A percentile compares a stretch with the other conserved stretches of the same genome.
Conservation (phyloP, 2,888 invertebrate genomes). For the Heliconius hortense region DNA sequence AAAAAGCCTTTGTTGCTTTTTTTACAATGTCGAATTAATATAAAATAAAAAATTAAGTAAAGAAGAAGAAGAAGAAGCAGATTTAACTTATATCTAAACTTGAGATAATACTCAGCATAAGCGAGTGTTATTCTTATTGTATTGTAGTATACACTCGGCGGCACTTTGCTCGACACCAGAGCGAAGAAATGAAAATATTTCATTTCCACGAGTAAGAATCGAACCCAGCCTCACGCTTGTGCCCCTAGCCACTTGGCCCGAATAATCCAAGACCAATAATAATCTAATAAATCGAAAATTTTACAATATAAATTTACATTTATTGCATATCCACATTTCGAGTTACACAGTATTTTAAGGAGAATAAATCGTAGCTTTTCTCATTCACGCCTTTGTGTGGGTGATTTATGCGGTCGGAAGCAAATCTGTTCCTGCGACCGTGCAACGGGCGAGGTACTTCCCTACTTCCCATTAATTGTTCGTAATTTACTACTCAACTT, state of each 20-base stretch:
- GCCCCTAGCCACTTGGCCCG: too few relatives aligned
- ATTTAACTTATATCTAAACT: too few relatives aligned
- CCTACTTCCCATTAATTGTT: constrained; percentile 25
- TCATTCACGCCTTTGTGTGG: constrained; percentile 41
- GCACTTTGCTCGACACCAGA: not conserved
- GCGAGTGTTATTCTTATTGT: too few relatives aligned
- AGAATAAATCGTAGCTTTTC: constrained; percentile 43
- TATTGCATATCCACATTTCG: constrained; percentile 23
- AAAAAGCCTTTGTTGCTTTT: too few relatives aligned
- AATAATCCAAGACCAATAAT: not conserved
- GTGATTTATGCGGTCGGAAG: constrained; percentile 41
- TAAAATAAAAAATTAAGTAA: too few relatives aligned
- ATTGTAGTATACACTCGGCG: too few relatives aligned
- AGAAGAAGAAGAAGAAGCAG: too few relatives aligned
- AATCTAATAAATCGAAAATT: not conserved
- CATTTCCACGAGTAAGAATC: not conserved
- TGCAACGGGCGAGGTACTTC: constrained; percentile 25
- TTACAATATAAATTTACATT: constrained; percentile 7
- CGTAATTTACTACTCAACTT: constrained; percentile 26
- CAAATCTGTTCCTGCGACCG: constrained; percentile 32
- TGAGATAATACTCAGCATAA: too few relatives aligned
- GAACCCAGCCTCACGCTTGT: not conserved
- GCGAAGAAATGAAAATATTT: not conserved
- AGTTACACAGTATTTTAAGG: constrained; percentile 29
- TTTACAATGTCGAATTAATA: too few relatives aligned